Conservation (phyloP, 1,140 invertebrate genomes). For the Telenomus remus region DNA sequence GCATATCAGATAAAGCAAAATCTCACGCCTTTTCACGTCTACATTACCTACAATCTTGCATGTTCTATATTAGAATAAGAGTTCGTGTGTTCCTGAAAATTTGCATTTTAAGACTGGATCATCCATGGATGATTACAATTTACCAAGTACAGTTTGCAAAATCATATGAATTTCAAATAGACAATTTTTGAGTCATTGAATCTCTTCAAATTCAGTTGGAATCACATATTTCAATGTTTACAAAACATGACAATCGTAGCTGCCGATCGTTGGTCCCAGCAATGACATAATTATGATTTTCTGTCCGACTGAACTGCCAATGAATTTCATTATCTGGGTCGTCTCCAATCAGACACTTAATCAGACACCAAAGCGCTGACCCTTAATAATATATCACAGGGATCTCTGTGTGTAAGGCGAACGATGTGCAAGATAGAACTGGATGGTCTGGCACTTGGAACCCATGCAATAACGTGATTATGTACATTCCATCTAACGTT, state of each 20-base stretch:
- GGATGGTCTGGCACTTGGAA: conserved; percentile 54
- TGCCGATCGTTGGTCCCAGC: neutral
- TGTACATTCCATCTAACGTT: conserved; percentile 46
- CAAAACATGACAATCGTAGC: neutral
- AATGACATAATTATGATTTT: conserved; percentile 35
- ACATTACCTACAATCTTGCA: conserved; percentile 36
- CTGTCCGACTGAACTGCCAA: conserved; percentile 22
- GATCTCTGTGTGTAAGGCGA: conserved; percentile 42
- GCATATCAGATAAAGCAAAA: conserved; percentile 57
- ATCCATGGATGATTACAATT: neutral
- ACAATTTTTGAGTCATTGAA: too few relatives aligned
- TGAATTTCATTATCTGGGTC: conserved; percentile 56
- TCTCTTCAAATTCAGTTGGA: too few relatives aligned
- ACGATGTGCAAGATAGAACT: conserved; percentile 52
- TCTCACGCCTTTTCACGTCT: conserved; percentile 50
- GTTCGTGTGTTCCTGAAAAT: conserved; percentile 11
- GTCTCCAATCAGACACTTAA: conserved; percentile 64
- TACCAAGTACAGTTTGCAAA: too few relatives aligned
- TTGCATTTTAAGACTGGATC: conserved; percentile 15
- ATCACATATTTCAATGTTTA: too few relatives aligned
- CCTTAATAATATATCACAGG: conserved; percentile 63
- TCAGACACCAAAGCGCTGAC: conserved; percentile 57
- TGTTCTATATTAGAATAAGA: conserved; percentile 4
- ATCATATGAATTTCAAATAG: too few relatives aligned
- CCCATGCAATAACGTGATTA: conserved; percentile 54